Conservation (phyloP, 1,140 invertebrate genomes). For the Euwallacea similis region DNA sequence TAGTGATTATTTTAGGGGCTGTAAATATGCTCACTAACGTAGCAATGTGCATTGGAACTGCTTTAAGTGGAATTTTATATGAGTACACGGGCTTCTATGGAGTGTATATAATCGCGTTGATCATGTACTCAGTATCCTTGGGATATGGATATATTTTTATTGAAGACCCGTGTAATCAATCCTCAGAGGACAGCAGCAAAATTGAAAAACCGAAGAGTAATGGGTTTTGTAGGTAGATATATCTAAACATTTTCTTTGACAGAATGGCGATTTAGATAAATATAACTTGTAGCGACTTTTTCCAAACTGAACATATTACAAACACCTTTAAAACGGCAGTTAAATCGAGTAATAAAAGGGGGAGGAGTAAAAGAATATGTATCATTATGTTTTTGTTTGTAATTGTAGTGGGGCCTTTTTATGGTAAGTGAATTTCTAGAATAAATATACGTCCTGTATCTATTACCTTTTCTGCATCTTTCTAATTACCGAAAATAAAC, state of each 20-base stretch:
- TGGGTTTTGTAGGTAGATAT: conserved; percentile 29
- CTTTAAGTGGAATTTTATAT: conserved; percentile 59
- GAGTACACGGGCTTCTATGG: conserved; percentile 61
- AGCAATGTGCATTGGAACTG: conserved; percentile 58
- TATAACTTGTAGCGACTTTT: conserved; percentile 46
- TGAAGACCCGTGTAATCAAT: conserved; percentile 39
- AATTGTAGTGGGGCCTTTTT: conserved; percentile 49
- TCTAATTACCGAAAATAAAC: too few species aligned
- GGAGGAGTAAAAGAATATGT: conserved; percentile 42
- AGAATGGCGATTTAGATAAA: neutral
- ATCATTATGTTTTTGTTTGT: conserved; percentile 48
- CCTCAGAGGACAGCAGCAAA: conserved; percentile 14
- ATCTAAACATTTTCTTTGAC: neutral
- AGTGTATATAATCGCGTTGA: conserved; percentile 56
- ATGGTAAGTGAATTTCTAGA: conserved; percentile 41
- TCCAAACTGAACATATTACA: conserved; percentile 43
- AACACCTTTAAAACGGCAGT: conserved; percentile 47
- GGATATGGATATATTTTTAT: conserved; percentile 45
- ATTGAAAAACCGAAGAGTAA: neutral
- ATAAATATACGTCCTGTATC: too few species aligned
- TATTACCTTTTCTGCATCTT: too few species aligned
- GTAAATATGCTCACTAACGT: conserved; percentile 57
- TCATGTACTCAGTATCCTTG: conserved; percentile 44
- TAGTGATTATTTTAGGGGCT: conserved; percentile 49
- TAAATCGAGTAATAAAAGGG: conserved; percentile 41